phyloP scores from a whole-genome alignment of 2,888 invertebrate genomes.

The Muscina levida region DNA sequence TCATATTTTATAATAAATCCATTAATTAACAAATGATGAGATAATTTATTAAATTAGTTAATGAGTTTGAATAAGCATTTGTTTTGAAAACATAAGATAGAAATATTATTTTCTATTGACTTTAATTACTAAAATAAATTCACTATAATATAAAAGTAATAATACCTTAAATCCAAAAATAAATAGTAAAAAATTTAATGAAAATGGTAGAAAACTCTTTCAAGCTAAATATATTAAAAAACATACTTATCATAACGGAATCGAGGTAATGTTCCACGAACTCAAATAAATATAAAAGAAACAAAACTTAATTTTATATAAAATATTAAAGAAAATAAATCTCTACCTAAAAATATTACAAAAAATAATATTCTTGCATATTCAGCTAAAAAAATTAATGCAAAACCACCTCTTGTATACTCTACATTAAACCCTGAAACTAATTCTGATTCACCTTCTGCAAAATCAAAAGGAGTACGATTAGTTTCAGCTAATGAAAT shows the following conservation, averaged over 20 bases:
- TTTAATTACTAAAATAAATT: slow-evolving; percentile 80
- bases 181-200: slow-evolving; percentile 84
- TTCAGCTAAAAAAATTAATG: slow-evolving; percentile 87
- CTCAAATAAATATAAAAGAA: slow-evolving; percentile 82
- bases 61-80: slow-evolving; percentile 85
- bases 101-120: slow-evolving; percentile 82
- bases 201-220: slow-evolving; percentile 84
- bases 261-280: slow-evolving; percentile 85
- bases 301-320: slow-evolving; percentile 80
- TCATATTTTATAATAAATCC: slow-evolving; percentile 82
- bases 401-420: slow-evolving; percentile 86
- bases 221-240: slow-evolving; percentile 86
- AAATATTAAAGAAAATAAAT: slow-evolving; percentile 80
- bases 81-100: slow-evolving; percentile 87
- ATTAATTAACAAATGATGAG: slow-evolving; percentile 81
- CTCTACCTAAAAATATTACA: slow-evolving; percentile 83
- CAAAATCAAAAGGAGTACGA: slow-evolving; percentile 86
- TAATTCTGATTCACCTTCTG: slow-evolving; percentile 88
- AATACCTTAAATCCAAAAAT: too few species aligned
- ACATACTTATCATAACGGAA: slow-evolving; percentile 87
- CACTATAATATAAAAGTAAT: too few species aligned
- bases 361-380: slow-evolving; percentile 85
- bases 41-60: slow-evolving; percentile 81
- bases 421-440: slow-evolving; percentile 91
- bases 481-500: slow-evolving; percentile 86